Conservation (phyloP, 2,888 invertebrate species). For the Mesoligia furuncula region DNA sequence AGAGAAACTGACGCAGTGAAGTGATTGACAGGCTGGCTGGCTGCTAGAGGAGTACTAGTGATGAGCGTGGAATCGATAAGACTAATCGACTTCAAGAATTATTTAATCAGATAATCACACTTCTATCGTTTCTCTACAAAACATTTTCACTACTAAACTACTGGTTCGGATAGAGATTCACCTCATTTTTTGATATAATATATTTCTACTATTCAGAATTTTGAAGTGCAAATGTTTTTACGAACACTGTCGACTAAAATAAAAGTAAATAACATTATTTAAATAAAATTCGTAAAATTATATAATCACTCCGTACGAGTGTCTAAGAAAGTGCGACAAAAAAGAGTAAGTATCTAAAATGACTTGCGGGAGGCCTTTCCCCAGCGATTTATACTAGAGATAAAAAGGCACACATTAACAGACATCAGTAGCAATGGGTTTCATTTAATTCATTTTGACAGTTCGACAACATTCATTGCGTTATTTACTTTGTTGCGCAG, state of each 20-base stretch:
- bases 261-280: no score
- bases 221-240: background rate
- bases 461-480: no score
- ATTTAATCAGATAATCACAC: fast-evolving
- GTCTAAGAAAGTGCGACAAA: background rate
- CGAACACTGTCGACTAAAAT: background rate
- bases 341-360: background rate
- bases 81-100: background rate
- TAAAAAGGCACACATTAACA: no score
- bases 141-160: no score
- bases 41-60: conserved; percentile 44
- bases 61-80: conserved; percentile 8
- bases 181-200: no score
- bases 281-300: background rate
- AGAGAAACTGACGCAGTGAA: conserved; percentile 76
- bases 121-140: no score
- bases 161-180: no score
- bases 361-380: background rate
- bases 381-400: background rate
- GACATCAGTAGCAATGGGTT: no score
- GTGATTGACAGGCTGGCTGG: conserved; percentile 51
- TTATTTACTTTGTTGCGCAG: no score
- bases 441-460: no score
- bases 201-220: no score
- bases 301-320: background rate